A percentile compares a stretch with the other conserved stretches of the same genome.
phyloP scores from a whole-genome alignment of 2,888 invertebrate species.

The Coleophora deauratella region DNA sequence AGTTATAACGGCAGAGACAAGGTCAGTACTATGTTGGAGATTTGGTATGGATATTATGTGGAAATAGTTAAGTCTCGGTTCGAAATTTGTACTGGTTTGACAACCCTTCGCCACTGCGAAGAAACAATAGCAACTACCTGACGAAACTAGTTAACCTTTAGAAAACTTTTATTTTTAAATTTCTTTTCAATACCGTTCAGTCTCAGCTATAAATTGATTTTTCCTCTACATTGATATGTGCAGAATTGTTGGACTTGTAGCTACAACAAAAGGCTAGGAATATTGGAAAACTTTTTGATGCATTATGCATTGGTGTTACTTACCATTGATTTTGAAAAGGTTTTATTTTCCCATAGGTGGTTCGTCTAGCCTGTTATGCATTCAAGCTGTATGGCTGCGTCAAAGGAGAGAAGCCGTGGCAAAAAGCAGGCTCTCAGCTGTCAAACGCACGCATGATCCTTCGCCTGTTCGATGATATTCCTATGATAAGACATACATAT shows the following conservation, averaged over 20 bases:
- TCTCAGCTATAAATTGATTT: no score
- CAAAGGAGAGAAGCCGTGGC: conserved; percentile 71
- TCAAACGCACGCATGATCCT: conserved; percentile 85
- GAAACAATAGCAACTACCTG: no score
- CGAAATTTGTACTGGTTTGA: conserved; percentile 24
- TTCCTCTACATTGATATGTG: no score
- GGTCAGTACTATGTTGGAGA: conserved; percentile 40
- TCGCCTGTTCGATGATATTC: conserved; percentile 88
- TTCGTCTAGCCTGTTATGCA: conserved; percentile 84
- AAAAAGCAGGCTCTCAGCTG: conserved; percentile 79
- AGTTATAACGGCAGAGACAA: conserved; percentile 91
- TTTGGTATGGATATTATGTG: conserved; percentile 35
- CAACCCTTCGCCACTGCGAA: conserved; percentile 12
- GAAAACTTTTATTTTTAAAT: no score
- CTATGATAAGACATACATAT: conserved; percentile 82
- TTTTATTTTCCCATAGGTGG: conserved; percentile 61
- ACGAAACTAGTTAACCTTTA: no score
- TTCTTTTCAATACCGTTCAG: no score
- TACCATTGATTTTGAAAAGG: no score
- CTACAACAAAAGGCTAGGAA: no score
- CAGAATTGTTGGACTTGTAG: no score
- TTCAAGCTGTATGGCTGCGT: conserved; percentile 81
- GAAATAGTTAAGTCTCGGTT: conserved; percentile 40
- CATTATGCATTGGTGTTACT: no score
- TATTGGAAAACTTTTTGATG: no score